Evolutionary conservation across 23 tunicate genomes (phyloP).

Genomic region (Ciona savignyi): DNA sequence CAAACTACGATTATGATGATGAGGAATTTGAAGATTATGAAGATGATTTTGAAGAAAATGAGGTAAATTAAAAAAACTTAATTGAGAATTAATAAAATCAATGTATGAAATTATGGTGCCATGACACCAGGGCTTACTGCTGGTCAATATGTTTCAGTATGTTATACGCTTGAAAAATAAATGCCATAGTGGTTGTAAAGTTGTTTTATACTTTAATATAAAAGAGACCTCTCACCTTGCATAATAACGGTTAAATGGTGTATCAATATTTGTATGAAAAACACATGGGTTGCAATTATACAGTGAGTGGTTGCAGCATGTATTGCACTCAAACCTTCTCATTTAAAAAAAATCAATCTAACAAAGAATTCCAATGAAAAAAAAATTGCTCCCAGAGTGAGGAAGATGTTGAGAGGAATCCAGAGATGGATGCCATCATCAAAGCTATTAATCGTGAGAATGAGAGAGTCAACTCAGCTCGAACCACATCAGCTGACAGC

Average conservation of each 20-base stretch:
- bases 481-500: conserved; percentile 6
- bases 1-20: conserved; percentile 64
- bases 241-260: too few relatives aligned
- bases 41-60: conserved; percentile 86
- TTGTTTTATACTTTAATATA: too few relatives aligned
- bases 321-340: too few relatives aligned
- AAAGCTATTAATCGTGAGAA: conserved; percentile 63
- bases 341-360: too few relatives aligned
- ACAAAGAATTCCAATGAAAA: not conserved
- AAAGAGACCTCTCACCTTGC: too few relatives aligned
- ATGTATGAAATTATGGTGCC: not conserved
- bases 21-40: conserved; percentile 94
- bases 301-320: too few relatives aligned
- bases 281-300: not conserved
- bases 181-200: not conserved
- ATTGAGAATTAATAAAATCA: not conserved
- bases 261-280: not conserved
- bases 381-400: not conserved
- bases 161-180: too few relatives aligned
- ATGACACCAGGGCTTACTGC: too few relatives aligned
- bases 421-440: conserved; percentile 59
- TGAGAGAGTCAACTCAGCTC: conserved; percentile 61
- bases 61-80: conserved; percentile 10
- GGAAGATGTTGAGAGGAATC: not conserved
- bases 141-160: too few relatives aligned